Base-by-base conservation (phyloP, 2,113 vertebrate species). In the Dipodomys merriami region DNA sequence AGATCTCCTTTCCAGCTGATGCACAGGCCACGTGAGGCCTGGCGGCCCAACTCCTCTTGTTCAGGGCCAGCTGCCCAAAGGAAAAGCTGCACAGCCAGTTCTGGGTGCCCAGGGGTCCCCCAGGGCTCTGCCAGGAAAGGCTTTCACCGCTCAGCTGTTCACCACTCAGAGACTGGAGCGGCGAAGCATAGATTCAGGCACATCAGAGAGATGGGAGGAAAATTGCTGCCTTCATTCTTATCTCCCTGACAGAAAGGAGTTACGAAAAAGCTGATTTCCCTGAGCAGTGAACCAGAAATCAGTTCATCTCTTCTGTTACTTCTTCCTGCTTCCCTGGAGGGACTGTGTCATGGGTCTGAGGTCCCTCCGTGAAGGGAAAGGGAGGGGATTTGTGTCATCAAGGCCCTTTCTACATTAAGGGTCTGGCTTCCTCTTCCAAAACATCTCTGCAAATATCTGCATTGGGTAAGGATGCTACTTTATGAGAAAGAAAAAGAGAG, bases 201-300 rank as follows among this genome's bases (percentile, higher is more conserved):
- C 33, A 53, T n/a, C 7, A 71, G 49, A 91, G 44, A 91, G 83
- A 87, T 10, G 10, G 62, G 22, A 78, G 53, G 69, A 15, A 79
- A 93, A 76, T 1, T 16, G 3, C 33, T 33, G 79, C 39, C 62
- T 90, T 88, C 6, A 80, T 92, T 94, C 78, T 90, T 84, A 87
- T 88, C 65, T 83, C 25, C 27, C 64, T 91, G 65, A 57, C 82
- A 92, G 82, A 84, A 7, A 4, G 1, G 18, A 90, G 64, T 87
- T 90, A 80, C 23, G 60, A 73, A 62, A 91, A 92, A 62, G 7
- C 73, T 68, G 72, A 69, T 83, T 94, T 91, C 39, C 39, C 78
- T 78, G 82, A 88, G 73, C 88, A 82, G 39, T 88, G 82, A 95
- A 74, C 83, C 39, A 95, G 46, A 96, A 93, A 90, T 62, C 39